Evolutionary conservation across 2,888 invertebrate species (phyloP).

Genomic region (Zaprionus bogoriensis): DNA sequence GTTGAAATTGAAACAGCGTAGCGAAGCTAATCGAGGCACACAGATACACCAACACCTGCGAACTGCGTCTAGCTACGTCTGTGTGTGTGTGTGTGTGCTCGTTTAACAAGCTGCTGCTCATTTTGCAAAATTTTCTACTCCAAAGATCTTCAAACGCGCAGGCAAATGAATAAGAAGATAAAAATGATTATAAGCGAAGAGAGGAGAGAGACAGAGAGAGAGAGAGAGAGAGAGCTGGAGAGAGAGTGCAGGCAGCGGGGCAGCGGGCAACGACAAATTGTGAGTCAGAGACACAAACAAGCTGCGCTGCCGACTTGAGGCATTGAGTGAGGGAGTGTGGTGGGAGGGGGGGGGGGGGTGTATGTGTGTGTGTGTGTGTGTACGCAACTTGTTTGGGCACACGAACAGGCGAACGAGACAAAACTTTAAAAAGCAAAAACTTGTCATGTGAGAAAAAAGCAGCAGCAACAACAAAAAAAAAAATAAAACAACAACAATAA

Average conservation of each 20-base stretch:
- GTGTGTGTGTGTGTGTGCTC: slow-evolving; percentile 7
- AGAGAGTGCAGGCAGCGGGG: not conserved
- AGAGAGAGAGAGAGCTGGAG: not conserved
- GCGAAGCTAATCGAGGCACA: slow-evolving; percentile 43
- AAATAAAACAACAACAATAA: slow-evolving; percentile 34
- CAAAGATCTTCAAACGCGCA: slow-evolving; percentile 49
- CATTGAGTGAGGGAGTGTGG: not conserved
- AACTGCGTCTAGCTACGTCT: not conserved
- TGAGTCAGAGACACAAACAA: slow-evolving; percentile 52
- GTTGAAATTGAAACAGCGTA: slow-evolving; percentile 34
- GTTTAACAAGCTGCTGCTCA: slow-evolving; percentile 36
- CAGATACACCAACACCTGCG: slow-evolving; percentile 3
- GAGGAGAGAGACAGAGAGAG: not conserved
- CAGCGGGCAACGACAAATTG: slow-evolving; percentile 22
- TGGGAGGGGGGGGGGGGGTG: too few species aligned
- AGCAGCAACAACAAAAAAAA: slow-evolving; percentile 19
- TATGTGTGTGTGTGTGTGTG: too few species aligned
- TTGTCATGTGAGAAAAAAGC: slow-evolving; percentile 67
- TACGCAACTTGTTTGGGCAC: slow-evolving; percentile 35
- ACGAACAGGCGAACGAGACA: slow-evolving; percentile 25
- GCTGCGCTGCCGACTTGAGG: slow-evolving; percentile 2
- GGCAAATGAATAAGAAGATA: slow-evolving; percentile 55
- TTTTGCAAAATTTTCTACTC: slow-evolving; percentile 54
- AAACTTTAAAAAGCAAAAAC: slow-evolving; percentile 47
- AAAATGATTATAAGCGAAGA: slow-evolving; percentile 38